These are phyloP conservation scores for Laticauda colubrina DNA, from an alignment of 2,113 vertebrate genomes.

Conservation along the genomic window DNA sequence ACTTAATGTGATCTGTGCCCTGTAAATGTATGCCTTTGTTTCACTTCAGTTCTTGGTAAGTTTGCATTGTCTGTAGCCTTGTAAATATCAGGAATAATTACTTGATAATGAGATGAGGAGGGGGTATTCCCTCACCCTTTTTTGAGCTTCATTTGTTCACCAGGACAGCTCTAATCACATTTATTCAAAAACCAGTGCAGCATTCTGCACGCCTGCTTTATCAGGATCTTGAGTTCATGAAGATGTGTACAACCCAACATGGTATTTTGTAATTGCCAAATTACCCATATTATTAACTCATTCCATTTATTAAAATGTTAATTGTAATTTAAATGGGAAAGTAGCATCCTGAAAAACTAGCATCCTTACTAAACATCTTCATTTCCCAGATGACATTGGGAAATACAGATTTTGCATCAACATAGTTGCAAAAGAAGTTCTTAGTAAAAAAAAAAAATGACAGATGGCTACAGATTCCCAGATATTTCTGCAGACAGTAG, in stretches of 20 bases:
- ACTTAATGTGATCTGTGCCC: not conserved
- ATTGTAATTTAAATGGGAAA: not conserved
- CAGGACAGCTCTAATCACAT: not conserved
- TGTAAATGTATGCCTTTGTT: not conserved
- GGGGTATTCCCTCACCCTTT: not conserved
- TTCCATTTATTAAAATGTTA: not conserved
- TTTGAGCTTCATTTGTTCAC: not conserved
- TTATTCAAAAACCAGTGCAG: not conserved
- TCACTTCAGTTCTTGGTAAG: not conserved
- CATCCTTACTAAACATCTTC: not conserved
- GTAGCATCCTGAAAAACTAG: not conserved
- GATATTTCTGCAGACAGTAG: not conserved
- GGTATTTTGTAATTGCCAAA: not conserved
- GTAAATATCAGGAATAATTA: not conserved
- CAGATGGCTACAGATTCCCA: not conserved
- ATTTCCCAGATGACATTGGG: not conserved
- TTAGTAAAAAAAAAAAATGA: not conserved
- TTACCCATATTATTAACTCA: not conserved
- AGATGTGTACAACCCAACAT: not conserved
- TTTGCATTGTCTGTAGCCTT: not conserved
- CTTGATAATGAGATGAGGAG: not conserved
- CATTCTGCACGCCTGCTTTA: not conserved
- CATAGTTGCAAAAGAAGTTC: not conserved
- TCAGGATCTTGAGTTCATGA: not conserved
- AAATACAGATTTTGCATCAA: not conserved